Percentiles rank a stretch among this genome's conserved stretches.
Evolutionary conservation across 1,140 invertebrate genomes (phyloP).

Genomic region (Phocides pigmalion): DNA sequence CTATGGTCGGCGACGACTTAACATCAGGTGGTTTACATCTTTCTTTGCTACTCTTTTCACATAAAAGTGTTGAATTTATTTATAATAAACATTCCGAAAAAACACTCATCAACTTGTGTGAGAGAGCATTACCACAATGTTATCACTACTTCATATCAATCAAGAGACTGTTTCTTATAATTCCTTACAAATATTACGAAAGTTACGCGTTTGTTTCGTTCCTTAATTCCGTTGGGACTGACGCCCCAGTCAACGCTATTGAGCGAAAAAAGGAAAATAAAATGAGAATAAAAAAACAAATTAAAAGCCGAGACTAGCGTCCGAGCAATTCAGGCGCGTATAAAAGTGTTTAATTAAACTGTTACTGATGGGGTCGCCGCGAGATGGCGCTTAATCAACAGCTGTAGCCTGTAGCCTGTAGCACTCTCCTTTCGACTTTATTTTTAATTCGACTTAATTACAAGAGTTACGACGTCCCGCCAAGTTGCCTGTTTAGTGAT

Average conservation of each 20-base stretch:
- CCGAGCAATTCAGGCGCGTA: conserved; percentile 65
- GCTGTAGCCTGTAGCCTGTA: conserved; percentile 50
- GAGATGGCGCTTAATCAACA: conserved; percentile 81
- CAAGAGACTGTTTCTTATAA: no score
- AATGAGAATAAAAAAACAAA: conserved; percentile 67
- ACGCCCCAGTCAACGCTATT: conserved; percentile 47
- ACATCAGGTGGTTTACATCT: no score
- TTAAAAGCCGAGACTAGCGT: conserved; percentile 69
- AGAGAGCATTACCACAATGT: no score
- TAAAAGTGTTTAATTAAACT: conserved; percentile 82
- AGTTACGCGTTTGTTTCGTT: conserved; percentile 48
- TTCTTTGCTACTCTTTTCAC: no score
- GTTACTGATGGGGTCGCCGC: conserved; percentile 79
- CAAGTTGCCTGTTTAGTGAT: conserved; percentile 57
- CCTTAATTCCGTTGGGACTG: conserved; percentile 12
- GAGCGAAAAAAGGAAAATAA: conserved; percentile 64
- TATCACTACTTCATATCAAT: no score
- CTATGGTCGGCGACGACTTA: no score
- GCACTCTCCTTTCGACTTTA: conserved; percentile 63
- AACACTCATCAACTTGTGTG: no score
- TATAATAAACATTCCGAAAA: no score
- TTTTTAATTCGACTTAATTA: conserved; percentile 78
- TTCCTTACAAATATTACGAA: neutral
- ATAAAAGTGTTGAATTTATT: no score
- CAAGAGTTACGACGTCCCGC: conserved; percentile 60